These are phyloP conservation scores for Acipenser transmontanus DNA, from an alignment of 2,797 vertebrate genomes.

Conservation along the genomic window DNA sequence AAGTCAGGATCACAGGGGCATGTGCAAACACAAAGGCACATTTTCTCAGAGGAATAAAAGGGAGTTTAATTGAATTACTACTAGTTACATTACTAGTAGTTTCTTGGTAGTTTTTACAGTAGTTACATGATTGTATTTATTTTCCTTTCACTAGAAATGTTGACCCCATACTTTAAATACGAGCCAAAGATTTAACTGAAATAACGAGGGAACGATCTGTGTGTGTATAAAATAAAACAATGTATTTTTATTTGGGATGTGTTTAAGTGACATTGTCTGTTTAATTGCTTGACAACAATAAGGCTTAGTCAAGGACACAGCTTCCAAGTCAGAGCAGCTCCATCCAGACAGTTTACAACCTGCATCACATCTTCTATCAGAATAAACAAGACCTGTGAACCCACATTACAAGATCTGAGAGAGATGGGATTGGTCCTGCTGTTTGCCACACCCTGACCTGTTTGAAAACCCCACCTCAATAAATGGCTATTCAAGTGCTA, in stretches of 20 bases:
- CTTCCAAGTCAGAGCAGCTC: neutral
- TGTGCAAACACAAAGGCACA: neutral
- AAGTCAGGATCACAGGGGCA: neutral
- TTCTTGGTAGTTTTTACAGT: neutral
- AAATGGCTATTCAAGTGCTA: neutral
- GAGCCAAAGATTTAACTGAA: no score
- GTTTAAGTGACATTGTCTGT: neutral
- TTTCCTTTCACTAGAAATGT: no score
- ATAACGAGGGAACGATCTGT: no score
- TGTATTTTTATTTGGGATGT: neutral
- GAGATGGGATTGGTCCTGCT: neutral
- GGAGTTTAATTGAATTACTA: neutral
- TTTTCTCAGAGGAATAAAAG: neutral
- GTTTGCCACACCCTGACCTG: neutral
- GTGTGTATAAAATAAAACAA: neutral
- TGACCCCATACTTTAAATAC: no score
- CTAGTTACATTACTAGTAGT: neutral
- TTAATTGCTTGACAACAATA: neutral
- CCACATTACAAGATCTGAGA: neutral
- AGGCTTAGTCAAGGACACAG: neutral
- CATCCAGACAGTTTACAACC: neutral
- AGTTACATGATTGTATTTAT: no score
- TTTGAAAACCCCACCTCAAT: neutral
- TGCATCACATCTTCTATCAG: neutral
- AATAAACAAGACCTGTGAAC: neutral